Percentiles rank a stretch among this genome's conserved stretches.
Evolutionary conservation across 2,113 vertebrate species (phyloP).

Genomic region (Shinisaurus crocodilurus): DNA sequence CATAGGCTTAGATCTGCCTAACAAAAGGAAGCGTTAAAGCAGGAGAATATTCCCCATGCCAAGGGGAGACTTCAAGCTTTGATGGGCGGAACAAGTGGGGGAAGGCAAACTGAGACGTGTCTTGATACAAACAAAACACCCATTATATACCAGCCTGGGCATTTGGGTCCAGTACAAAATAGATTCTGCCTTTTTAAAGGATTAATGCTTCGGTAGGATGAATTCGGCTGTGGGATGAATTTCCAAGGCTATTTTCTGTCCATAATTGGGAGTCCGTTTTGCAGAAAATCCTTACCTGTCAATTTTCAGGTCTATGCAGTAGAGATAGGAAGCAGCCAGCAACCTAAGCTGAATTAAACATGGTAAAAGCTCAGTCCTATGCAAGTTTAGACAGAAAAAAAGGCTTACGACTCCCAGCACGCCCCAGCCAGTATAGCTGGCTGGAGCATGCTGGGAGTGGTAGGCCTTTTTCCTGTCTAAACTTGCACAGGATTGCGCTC

Average conservation of each 20-base stretch:
- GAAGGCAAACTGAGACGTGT: not conserved
- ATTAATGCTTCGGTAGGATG: not conserved
- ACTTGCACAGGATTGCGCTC: no score
- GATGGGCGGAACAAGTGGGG: conserved; percentile 39
- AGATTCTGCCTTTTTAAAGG: not conserved
- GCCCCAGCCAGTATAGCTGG: no score
- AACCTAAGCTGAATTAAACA: not conserved
- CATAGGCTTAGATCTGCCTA: conserved; percentile 48
- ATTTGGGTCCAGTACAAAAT: not conserved
- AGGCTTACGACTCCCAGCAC: no score
- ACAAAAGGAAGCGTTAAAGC: conserved; percentile 38
- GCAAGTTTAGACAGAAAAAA: no score
- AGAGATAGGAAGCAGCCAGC: not conserved
- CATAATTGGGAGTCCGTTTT: not conserved
- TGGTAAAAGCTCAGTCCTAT: no score
- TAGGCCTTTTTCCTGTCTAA: no score
- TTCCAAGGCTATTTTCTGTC: not conserved
- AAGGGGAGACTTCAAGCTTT: conserved; percentile 42
- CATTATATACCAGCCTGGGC: not conserved
- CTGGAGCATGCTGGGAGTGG: no score
- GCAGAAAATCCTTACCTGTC: not conserved
- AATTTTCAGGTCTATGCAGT: not conserved
- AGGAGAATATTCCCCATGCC: not conserved
- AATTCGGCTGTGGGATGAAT: not conserved
- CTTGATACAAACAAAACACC: not conserved